phyloP scores from a whole-genome alignment of 2,797 vertebrate species.

The Pipistrellus nathusii region DNA sequence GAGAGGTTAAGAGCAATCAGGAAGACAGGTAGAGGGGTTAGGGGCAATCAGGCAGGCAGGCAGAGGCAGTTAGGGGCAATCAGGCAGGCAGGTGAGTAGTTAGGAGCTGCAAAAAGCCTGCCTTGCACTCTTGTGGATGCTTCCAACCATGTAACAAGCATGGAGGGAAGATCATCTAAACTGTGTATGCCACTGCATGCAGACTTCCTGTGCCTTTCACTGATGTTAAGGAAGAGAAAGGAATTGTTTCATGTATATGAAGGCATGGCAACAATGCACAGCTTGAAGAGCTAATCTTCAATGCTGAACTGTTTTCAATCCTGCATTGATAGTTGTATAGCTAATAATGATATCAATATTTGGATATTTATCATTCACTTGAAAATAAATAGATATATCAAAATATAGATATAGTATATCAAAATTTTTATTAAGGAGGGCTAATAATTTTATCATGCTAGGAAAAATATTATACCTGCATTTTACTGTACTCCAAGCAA shows the following conservation, averaged over 20 bases:
- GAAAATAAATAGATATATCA: not conserved
- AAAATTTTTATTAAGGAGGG: not conserved
- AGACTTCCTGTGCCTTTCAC: not conserved
- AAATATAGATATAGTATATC: not conserved
- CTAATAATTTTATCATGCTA: constrained; percentile 41
- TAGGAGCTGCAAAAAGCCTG: not conserved
- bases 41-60: too few relatives aligned
- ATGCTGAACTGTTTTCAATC: not conserved
- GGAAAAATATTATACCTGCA: not conserved
- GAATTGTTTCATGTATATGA: not conserved
- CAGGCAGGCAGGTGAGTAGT: too few relatives aligned
- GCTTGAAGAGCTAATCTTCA: not conserved
- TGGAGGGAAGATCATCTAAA: not conserved
- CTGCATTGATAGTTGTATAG: not conserved
- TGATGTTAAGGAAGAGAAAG: not conserved
- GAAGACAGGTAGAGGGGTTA: too few relatives aligned
- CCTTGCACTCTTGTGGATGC: constrained; percentile 24
- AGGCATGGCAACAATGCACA: not conserved
- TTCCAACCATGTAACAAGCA: not conserved
- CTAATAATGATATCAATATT: not conserved
- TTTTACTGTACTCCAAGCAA: constrained; percentile 24
- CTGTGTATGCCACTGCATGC: not conserved
- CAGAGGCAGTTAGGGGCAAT: too few relatives aligned
- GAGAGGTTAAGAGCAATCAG: too few relatives aligned
- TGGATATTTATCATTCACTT: not conserved